Evolutionary conservation across 2,888 invertebrate species (phyloP).

Genomic region (Seladonia tumulorum): DNA sequence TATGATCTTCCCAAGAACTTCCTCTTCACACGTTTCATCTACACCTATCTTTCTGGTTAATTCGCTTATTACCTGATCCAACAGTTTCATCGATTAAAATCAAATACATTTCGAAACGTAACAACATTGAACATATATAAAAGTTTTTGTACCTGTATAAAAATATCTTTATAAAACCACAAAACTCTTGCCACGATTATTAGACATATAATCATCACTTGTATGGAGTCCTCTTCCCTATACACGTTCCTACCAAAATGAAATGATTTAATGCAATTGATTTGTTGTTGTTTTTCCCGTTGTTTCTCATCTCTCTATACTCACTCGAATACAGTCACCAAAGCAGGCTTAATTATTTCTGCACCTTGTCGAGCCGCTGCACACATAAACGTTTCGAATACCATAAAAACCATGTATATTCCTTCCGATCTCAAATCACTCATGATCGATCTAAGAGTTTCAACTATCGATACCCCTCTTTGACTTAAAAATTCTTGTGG

Average conservation of each 20-base stretch:
- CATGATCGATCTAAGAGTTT: constrained; percentile 89
- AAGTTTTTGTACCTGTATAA: constrained; percentile 77
- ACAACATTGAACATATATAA: neutral
- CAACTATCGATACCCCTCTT: constrained; percentile 89
- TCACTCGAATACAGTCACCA: constrained; percentile 87
- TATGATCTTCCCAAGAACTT: constrained; percentile 89
- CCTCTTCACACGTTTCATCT: constrained; percentile 86
- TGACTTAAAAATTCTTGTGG: constrained; percentile 91
- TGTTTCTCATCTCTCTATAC: constrained; percentile 58
- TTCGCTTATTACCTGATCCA: constrained; percentile 75
- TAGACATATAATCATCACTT: constrained; percentile 91
- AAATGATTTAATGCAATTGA: constrained; percentile 27
- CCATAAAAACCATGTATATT: constrained; percentile 89
- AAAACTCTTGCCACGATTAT: constrained; percentile 92
- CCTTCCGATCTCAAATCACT: constrained; percentile 92
- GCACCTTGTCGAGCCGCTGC: constrained; percentile 91
- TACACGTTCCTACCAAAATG: constrained; percentile 87
- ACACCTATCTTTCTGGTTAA: constrained; percentile 76
- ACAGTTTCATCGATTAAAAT: constrained; percentile 12
- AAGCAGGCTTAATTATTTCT: constrained; percentile 88
- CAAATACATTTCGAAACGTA: neutral
- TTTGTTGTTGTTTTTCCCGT: neutral
- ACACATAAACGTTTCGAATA: constrained; percentile 91
- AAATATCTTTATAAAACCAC: constrained; percentile 86
- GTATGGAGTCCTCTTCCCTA: constrained; percentile 89